A percentile compares a stretch with the other conserved stretches of the same genome.
Conservation (phyloP, 2,113 vertebrate genomes). For the Notarius lentiginosus region DNA sequence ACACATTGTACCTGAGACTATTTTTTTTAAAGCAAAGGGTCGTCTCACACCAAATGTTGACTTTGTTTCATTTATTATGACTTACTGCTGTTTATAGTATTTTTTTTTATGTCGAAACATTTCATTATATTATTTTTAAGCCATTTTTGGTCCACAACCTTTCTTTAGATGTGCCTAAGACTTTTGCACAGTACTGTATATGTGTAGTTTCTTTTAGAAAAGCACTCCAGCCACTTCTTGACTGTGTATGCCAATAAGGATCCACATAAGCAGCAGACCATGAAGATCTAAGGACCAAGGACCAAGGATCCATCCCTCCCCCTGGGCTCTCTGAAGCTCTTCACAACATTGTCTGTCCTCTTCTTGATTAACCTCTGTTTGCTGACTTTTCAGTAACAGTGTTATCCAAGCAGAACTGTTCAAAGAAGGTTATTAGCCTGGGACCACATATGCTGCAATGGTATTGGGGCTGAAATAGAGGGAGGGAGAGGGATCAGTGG, state of each 20-base stretch:
- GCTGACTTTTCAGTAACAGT: conserved; percentile 13
- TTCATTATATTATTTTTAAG: too few species aligned
- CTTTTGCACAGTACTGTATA: too few species aligned
- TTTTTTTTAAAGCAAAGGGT: too few species aligned
- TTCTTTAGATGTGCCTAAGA: too few species aligned
- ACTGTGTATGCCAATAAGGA: background rate
- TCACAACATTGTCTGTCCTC: conserved; percentile 8
- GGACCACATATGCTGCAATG: background rate
- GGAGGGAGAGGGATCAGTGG: background rate
- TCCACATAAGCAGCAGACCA: background rate
- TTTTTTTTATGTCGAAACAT: too few species aligned
- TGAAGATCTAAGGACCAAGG: background rate
- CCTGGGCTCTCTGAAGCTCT: conserved; percentile 3
- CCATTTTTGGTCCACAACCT: too few species aligned
- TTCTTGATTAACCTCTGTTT: conserved; percentile 27
- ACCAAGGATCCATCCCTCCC: background rate
- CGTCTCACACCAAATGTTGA: too few species aligned
- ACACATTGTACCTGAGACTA: too few species aligned
- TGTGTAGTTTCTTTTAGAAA: background rate
- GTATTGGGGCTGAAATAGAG: background rate
- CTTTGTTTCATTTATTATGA: too few species aligned
- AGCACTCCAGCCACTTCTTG: background rate
- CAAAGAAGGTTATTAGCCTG: conserved; percentile 11
- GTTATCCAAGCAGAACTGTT: conserved; percentile 1
- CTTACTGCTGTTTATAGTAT: too few species aligned